Evolutionary conservation across 1,140 invertebrate species (phyloP).

Genomic region (Zaprionus davidi): DNA sequence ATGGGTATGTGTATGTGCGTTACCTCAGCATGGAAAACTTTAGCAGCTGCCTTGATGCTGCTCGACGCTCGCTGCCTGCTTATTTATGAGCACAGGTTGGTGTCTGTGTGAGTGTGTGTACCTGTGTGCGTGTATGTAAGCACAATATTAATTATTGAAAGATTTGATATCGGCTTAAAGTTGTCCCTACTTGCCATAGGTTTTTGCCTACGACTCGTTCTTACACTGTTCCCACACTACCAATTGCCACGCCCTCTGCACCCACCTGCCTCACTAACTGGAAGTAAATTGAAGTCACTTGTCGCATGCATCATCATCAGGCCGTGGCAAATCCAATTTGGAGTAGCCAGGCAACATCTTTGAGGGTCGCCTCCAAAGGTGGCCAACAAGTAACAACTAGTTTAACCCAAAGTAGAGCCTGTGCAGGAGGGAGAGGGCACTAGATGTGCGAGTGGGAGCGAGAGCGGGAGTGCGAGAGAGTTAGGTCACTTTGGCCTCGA

Average conservation of each 20-base stretch:
- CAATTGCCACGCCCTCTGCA: no score
- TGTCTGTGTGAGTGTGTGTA: conserved; percentile 9
- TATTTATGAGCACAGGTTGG: conserved; percentile 61
- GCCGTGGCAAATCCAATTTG: conserved; percentile 71
- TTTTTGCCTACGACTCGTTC: no score
- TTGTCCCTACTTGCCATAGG: conserved; percentile 11
- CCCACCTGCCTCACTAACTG: background rate
- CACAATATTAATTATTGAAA: conserved; percentile 78
- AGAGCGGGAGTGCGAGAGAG: background rate
- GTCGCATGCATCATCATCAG: conserved; percentile 76
- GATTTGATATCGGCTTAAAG: conserved; percentile 80
- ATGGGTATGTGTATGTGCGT: conserved; percentile 19
- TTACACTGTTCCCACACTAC: background rate
- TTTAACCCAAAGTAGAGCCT: conserved; percentile 3
- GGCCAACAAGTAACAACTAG: conserved; percentile 5
- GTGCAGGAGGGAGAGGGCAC: background rate
- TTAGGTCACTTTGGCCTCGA: conserved; percentile 1
- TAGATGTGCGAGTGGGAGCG: background rate
- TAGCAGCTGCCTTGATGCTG: conserved; percentile 52
- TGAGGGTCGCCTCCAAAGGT: conserved; percentile 9
- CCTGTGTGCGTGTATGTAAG: conserved; percentile 41
- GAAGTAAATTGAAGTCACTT: conserved; percentile 66
- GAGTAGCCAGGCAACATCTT: conserved; percentile 4
- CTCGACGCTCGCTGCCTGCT: conserved; percentile 43
- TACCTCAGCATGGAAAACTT: conserved; percentile 54